Conservation (phyloP, 2,888 invertebrate genomes). For the Ceraclea dissimilis region DNA sequence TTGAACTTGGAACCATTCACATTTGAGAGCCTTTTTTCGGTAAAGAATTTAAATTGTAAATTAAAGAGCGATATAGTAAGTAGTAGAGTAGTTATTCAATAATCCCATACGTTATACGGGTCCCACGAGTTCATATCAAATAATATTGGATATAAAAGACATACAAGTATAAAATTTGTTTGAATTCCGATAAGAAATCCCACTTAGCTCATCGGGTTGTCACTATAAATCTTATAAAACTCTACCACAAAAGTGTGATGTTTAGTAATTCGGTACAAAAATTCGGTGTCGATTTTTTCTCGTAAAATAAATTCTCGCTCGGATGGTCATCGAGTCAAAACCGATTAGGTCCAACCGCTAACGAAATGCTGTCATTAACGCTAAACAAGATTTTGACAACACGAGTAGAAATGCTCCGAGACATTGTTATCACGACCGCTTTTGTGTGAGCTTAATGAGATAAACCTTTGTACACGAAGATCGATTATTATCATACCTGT, state of each 20-base stretch:
- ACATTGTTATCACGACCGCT: background rate
- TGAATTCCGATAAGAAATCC: constrained; percentile 2
- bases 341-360: constrained; percentile 1
- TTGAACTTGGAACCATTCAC: no score
- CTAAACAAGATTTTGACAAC: background rate
- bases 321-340: constrained; percentile 12
- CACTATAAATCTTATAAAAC: background rate
- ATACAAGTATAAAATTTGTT: constrained; percentile 1
- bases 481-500: background rate
- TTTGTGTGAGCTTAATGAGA: background rate
- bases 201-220: background rate
- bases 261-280: background rate
- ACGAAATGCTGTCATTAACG: background rate
- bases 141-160: background rate
- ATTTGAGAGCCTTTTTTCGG: no score
- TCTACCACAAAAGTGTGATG: constrained; percentile 1
- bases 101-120: no score
- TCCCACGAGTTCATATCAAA: no score
- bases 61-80: no score
- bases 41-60: no score
- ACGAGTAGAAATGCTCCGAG: background rate
- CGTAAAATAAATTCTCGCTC: constrained; percentile 9
- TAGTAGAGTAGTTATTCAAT: no score
- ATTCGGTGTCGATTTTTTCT: background rate
- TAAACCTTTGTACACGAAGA: background rate